Percentiles rank a stretch among this genome's conserved stretches.
phyloP scores from a whole-genome alignment of 2,888 invertebrate species.

The Trissolcus japonicus region DNA sequence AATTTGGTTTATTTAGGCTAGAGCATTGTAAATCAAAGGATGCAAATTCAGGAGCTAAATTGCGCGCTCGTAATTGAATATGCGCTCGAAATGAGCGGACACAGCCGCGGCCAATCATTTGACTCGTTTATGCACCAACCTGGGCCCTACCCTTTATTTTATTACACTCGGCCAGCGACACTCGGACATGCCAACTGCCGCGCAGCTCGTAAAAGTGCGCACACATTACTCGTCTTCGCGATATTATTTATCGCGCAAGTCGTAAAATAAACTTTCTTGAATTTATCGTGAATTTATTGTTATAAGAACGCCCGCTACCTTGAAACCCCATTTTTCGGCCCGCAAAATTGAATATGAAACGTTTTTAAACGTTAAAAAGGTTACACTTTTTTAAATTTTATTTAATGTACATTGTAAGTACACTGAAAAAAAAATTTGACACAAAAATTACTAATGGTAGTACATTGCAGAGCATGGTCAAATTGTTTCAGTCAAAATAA shows the following conservation, averaged over 20 bases:
- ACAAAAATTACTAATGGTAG: too few species aligned
- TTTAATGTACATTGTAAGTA: too few species aligned
- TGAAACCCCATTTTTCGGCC: background rate
- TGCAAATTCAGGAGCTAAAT: conserved; percentile 48
- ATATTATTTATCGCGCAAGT: conserved; percentile 71
- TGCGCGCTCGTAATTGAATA: conserved; percentile 41
- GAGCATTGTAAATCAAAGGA: conserved; percentile 14
- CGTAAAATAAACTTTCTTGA: conserved; percentile 68
- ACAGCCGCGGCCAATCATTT: conserved; percentile 37
- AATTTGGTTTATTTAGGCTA: conserved; percentile 4
- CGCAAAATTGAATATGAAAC: too few species aligned
- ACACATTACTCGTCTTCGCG: conserved; percentile 53
- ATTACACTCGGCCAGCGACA: conserved; percentile 50
- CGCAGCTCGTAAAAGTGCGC: conserved; percentile 56
- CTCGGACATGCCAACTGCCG: conserved; percentile 57
- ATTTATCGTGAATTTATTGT: conserved; percentile 74
- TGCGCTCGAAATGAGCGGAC: conserved; percentile 19
- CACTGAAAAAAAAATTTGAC: too few species aligned
- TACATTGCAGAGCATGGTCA: too few species aligned
- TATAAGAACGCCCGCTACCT: conserved; percentile 66
- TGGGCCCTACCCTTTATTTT: conserved; percentile 52
- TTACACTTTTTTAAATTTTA: too few species aligned
- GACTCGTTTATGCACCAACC: conserved; percentile 55
- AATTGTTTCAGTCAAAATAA: too few species aligned
- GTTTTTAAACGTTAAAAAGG: too few species aligned